Evolutionary conservation across 2,113 vertebrate genomes (phyloP).

Genomic region (Nerophis ophidion): DNA sequence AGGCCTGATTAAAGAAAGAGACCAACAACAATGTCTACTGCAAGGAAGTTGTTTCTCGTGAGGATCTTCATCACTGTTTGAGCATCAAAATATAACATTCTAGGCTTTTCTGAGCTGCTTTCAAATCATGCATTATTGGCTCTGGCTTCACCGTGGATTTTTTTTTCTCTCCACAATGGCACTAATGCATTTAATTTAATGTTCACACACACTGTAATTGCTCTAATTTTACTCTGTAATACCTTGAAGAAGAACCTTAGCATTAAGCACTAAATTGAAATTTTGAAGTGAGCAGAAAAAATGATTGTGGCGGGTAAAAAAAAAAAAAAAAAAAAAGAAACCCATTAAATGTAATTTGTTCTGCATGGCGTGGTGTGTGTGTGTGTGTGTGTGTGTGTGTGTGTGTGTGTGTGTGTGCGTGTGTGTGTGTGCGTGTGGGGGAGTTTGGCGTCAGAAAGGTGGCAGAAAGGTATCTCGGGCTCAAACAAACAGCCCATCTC

Average conservation of each 20-base stretch:
- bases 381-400: too few species aligned
- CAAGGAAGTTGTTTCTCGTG: neutral
- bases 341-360: constrained; percentile 99
- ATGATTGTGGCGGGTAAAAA: constrained; percentile 82
- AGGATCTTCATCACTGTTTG: too few species aligned
- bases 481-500: constrained; percentile 4
- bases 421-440: constrained; percentile 36
- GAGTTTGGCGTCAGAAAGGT: constrained; percentile 80
- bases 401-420: constrained; percentile 36
- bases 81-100: neutral
- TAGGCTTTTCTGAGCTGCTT: constrained; percentile 34
- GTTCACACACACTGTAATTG: constrained; percentile 82
- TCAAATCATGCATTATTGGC: constrained; percentile 53
- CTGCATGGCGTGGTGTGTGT: constrained; percentile 71
- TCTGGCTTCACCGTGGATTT: constrained; percentile 74
- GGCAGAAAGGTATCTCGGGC: constrained; percentile 40
- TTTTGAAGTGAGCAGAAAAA: constrained; percentile 88
- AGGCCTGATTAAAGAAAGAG: too few species aligned
- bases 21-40: too few species aligned
- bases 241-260: constrained; percentile 80
- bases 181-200: constrained; percentile 87
- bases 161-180: constrained; percentile 70
- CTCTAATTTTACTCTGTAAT: constrained; percentile 84
- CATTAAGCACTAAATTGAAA: constrained; percentile 93
- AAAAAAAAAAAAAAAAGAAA: constrained; percentile 41